These are phyloP conservation scores for Nyctibius grandis DNA, from an alignment of 2,797 vertebrate species.

Conservation along the genomic window DNA sequence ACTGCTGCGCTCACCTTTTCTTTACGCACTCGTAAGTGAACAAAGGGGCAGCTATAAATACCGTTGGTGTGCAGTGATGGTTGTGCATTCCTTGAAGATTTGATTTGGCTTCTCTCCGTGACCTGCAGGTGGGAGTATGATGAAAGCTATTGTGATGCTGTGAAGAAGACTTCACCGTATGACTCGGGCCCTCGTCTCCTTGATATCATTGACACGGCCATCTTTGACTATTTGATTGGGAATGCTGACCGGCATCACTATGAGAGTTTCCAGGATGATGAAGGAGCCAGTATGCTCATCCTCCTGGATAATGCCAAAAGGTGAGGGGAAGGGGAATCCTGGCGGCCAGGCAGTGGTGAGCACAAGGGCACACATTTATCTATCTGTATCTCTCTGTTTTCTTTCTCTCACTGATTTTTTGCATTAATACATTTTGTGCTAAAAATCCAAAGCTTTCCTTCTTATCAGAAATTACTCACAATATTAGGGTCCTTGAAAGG, in stretches of 20 bases:
- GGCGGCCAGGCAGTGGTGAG: neutral
- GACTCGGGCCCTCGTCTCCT: slow-evolving; percentile 92
- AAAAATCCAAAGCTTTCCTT: neutral
- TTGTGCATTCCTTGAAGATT: neutral
- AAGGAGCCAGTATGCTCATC: slow-evolving; percentile 98
- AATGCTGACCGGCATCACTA: slow-evolving; percentile 98
- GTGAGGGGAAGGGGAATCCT: slow-evolving; percentile 54
- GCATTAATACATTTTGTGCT: neutral
- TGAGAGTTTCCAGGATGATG: slow-evolving; percentile 97
- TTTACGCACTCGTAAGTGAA: accelerated
- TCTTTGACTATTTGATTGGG: slow-evolving; percentile 96
- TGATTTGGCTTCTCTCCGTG: neutral
- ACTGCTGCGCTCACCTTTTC: neutral
- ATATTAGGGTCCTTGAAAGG: neutral
- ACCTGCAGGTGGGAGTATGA: slow-evolving; percentile 94
- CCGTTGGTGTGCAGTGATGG: neutral
- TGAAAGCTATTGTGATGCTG: slow-evolving; percentile 95
- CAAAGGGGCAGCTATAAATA: neutral
- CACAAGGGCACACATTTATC: accelerated
- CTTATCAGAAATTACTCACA: neutral
- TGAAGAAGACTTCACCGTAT: slow-evolving; percentile 96
- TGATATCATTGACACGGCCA: slow-evolving; percentile 93
- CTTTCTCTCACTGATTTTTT: neutral
- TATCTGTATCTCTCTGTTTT: neutral
- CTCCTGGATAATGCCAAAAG: slow-evolving; percentile 98